Conservation (phyloP, 2,113 vertebrate genomes). For the Uria lomvia region DNA sequence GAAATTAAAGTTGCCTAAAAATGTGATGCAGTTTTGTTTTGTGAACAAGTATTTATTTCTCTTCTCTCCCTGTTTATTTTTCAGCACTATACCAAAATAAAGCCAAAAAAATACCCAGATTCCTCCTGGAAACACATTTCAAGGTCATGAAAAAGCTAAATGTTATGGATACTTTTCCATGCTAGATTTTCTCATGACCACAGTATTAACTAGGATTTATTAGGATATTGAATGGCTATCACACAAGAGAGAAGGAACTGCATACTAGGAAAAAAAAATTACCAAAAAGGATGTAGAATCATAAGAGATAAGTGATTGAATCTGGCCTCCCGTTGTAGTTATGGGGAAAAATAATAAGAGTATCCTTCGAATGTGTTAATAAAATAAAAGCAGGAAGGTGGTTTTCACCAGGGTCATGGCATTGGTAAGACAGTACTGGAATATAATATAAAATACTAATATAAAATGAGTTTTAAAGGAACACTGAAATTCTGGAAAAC, state of each 20-base stretch:
- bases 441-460: neutral
- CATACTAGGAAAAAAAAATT: neutral
- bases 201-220: neutral
- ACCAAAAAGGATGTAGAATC: neutral
- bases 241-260: neutral
- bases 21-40: neutral
- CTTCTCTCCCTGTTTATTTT: neutral
- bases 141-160: neutral
- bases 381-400: neutral
- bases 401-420: neutral
- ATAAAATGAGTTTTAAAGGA: neutral
- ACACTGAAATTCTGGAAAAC: neutral
- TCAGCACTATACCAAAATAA: neutral
- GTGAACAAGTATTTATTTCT: neutral
- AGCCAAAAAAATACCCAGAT: neutral
- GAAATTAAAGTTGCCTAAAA: neutral
- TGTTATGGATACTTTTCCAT: neutral
- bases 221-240: neutral
- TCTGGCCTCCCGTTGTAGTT: neutral
- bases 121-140: neutral
- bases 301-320: neutral
- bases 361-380: neutral
- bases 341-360: neutral
- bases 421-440: neutral
- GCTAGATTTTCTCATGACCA: neutral